Conservation (phyloP, 2,113 vertebrate species). For the Psilopsiagon aurifrons region DNA sequence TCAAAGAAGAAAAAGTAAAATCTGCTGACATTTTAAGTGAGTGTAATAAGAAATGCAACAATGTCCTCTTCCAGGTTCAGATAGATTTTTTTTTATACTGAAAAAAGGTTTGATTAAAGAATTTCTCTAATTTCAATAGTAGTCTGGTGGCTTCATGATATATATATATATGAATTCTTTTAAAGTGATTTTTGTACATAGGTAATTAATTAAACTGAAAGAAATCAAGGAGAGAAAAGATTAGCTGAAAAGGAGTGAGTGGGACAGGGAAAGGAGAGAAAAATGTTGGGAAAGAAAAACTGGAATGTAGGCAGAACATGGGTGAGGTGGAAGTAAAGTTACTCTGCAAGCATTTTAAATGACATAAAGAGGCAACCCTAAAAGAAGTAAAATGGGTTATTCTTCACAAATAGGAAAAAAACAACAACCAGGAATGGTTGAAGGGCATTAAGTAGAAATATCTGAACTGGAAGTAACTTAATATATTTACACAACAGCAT, state of each 20-base stretch:
- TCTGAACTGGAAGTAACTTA: not conserved
- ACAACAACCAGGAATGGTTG: rapidly evolving
- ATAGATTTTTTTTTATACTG: not conserved
- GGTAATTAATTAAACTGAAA: not conserved
- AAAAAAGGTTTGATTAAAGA: not conserved
- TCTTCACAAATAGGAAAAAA: not conserved
- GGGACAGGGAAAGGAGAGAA: not conserved
- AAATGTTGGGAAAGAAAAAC: not conserved
- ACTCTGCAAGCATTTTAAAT: not conserved
- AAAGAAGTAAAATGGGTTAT: not conserved
- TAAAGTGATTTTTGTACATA: not conserved
- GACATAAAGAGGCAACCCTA: not conserved
- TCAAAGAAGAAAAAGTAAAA: not conserved
- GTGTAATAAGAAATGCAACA: not conserved
- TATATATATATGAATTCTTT: not conserved
- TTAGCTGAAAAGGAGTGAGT: not conserved
- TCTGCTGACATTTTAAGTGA: not conserved
- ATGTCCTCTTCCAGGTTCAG: not conserved
- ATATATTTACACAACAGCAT: not conserved
- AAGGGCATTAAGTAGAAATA: not conserved
- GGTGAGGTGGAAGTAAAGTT: not conserved
- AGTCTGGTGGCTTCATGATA: not conserved
- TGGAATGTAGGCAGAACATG: not conserved
- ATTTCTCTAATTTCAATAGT: not conserved
- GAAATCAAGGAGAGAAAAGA: not conserved